Percentiles rank a stretch among this genome's conserved stretches.
phyloP scores from a whole-genome alignment of 64 coral and sea anemone genomes.

The Montipora efflorescens region DNA sequence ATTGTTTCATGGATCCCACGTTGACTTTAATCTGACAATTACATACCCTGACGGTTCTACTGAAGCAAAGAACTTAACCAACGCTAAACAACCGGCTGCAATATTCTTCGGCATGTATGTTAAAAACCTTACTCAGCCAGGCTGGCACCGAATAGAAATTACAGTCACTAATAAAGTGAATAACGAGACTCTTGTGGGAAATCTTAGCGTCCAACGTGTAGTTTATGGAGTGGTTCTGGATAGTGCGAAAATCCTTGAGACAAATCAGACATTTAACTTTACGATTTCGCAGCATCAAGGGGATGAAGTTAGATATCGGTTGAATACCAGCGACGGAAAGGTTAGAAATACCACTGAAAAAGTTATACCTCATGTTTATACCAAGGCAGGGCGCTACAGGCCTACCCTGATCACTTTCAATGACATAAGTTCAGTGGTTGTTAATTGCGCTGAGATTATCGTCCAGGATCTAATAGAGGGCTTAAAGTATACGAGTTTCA shows the following conservation, averaged over 20 bases:
- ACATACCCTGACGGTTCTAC: slow-evolving; percentile 6
- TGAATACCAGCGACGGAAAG: slow-evolving; percentile 30
- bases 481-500: not conserved
- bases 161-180: slow-evolving; percentile 47
- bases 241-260: not conserved
- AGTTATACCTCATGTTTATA: not conserved
- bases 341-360: not conserved
- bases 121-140: slow-evolving; percentile 3
- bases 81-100: slow-evolving; percentile 54
- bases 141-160: slow-evolving; percentile 29
- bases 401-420: slow-evolving; percentile 21
- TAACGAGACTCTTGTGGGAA: not conserved
- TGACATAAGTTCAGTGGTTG: slow-evolving; percentile 34
- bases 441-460: slow-evolving; percentile 2
- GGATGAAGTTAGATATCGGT: slow-evolving; percentile 2
- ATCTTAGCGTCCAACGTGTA: slow-evolving; percentile 17
- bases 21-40: slow-evolving; percentile 39
- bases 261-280: slow-evolving; percentile 49
- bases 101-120: slow-evolving; percentile 40
- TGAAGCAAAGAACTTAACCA: slow-evolving; percentile 14
- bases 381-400: slow-evolving; percentile 44
- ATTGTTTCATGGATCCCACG: slow-evolving; percentile 14
- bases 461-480: slow-evolving; percentile 31
- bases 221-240: not conserved
- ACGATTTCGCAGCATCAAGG: slow-evolving; percentile 8